Conservation (phyloP, 2,888 invertebrate genomes). For the Morpho achilles region DNA sequence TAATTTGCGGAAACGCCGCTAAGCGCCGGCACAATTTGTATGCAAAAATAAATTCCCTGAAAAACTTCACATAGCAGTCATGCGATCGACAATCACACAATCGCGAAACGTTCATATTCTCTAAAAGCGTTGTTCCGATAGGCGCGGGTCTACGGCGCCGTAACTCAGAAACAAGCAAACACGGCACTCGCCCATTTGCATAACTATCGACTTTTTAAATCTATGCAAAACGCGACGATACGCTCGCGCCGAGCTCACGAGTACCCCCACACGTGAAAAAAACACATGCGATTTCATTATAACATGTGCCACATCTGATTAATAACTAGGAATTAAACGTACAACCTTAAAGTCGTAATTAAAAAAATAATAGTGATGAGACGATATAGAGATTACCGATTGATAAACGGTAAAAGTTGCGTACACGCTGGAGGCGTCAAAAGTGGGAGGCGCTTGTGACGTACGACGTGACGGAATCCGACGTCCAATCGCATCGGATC, state of each 20-base stretch:
- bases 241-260: slow-evolving; percentile 64
- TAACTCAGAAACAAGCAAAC: slow-evolving; percentile 76
- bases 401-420: slow-evolving; percentile 43
- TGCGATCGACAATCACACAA: slow-evolving; percentile 53
- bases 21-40: slow-evolving; percentile 21
- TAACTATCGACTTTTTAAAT: slow-evolving; percentile 78
- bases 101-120: slow-evolving; percentile 22
- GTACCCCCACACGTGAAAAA: slow-evolving; percentile 44
- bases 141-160: slow-evolving; percentile 65
- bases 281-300: slow-evolving; percentile 65
- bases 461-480: slow-evolving; percentile 74
- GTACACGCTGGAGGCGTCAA: slow-evolving; percentile 75
- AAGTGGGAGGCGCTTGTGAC: slow-evolving; percentile 73
- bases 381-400: slow-evolving; percentile 20
- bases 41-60: slow-evolving; percentile 39
- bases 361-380: slow-evolving; percentile 23
- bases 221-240: slow-evolving; percentile 78
- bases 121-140: slow-evolving; percentile 57
- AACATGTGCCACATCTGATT: slow-evolving; percentile 53
- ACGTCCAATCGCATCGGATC: slow-evolving; percentile 69
- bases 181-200: slow-evolving; percentile 71
- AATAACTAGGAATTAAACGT: slow-evolving; percentile 39
- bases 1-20: slow-evolving; percentile 12
- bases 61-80: slow-evolving; percentile 37
- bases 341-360: slow-evolving; percentile 6